Conservation (phyloP, 2,888 invertebrate species). For the Steinernema scapterisci region DNA sequence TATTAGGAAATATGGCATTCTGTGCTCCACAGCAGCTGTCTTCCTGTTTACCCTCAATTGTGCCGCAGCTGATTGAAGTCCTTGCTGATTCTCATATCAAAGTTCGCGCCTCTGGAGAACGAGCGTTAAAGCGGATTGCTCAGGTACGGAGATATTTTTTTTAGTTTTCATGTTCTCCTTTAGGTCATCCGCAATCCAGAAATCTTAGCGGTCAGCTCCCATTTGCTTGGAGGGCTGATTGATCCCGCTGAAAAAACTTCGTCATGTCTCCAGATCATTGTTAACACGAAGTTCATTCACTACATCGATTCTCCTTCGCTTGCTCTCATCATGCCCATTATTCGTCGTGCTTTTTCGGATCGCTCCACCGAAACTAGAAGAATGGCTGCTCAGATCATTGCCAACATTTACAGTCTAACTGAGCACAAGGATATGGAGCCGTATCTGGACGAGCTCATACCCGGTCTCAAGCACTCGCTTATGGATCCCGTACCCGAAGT, state of each 20-base stretch:
- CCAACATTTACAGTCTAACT: slow-evolving; percentile 98
- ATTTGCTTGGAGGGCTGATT: slow-evolving; percentile 52
- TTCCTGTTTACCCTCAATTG: slow-evolving; percentile 94
- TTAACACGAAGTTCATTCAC: slow-evolving; percentile 83
- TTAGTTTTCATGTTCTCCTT: slow-evolving; percentile 75
- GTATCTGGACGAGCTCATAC: slow-evolving; percentile 92
- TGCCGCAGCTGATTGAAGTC: slow-evolving; percentile 94
- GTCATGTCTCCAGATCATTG: slow-evolving; percentile 81
- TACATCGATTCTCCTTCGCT: slow-evolving; percentile 98
- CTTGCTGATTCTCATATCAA: slow-evolving; percentile 88
- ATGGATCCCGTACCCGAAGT: slow-evolving; percentile 98
- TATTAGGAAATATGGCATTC: slow-evolving; percentile 70
- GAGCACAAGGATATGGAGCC: slow-evolving; percentile 97
- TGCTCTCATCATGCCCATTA: slow-evolving; percentile 98
- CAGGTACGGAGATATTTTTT: slow-evolving; percentile 74
- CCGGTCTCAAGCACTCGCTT: slow-evolving; percentile 90
- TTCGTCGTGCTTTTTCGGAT: slow-evolving; percentile 95
- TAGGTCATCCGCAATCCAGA: slow-evolving; percentile 94
- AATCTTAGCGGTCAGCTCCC: slow-evolving; percentile 73
- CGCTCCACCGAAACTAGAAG: slow-evolving; percentile 95
- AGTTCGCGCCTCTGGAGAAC: slow-evolving; percentile 73
- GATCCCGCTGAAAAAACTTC: slow-evolving; percentile 89
- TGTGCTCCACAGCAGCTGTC: slow-evolving; percentile 98
- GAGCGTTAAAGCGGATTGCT: slow-evolving; percentile 92
- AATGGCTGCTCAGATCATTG: slow-evolving; percentile 99